A percentile compares a stretch with the other conserved stretches of the same genome.
phyloP scores from a whole-genome alignment of 2,113 vertebrate genomes.

The Syrrhaptes paradoxus region DNA sequence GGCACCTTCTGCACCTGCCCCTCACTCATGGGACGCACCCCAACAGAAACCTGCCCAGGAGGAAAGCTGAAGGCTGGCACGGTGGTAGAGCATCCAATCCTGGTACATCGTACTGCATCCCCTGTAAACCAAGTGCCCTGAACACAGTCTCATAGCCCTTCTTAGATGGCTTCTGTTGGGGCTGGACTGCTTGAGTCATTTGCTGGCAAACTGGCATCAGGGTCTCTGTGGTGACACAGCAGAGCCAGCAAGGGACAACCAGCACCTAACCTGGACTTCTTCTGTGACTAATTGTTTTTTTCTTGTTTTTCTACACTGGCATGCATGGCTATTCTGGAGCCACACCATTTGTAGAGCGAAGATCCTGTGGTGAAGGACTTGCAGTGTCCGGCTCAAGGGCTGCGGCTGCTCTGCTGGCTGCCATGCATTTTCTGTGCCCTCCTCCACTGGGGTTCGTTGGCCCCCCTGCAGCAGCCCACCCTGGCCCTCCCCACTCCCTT shows the following conservation, averaged over 20 bases:
- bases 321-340: neutral
- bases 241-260: neutral
- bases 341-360: neutral
- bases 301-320: neutral
- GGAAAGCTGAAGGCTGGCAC: neutral
- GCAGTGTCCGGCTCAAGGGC: rapidly evolving
- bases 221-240: neutral
- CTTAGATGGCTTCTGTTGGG: neutral
- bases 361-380: neutral
- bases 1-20: neutral
- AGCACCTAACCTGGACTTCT: neutral
- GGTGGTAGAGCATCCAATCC: neutral
- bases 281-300: neutral
- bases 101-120: rapidly evolving
- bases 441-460: rapidly evolving
- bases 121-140: neutral
- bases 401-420: neutral
- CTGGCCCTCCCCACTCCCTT: neutral
- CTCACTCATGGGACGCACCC: neutral
- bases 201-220: neutral
- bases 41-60: neutral
- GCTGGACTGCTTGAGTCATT: neutral
- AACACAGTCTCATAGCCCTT: neutral
- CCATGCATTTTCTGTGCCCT: rapidly evolving
- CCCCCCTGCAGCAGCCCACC: neutral